Percentiles rank a stretch among this genome's conserved stretches.
Evolutionary conservation across 2,888 invertebrate genomes (phyloP).

Genomic region (Plemyria rubiginata): DNA sequence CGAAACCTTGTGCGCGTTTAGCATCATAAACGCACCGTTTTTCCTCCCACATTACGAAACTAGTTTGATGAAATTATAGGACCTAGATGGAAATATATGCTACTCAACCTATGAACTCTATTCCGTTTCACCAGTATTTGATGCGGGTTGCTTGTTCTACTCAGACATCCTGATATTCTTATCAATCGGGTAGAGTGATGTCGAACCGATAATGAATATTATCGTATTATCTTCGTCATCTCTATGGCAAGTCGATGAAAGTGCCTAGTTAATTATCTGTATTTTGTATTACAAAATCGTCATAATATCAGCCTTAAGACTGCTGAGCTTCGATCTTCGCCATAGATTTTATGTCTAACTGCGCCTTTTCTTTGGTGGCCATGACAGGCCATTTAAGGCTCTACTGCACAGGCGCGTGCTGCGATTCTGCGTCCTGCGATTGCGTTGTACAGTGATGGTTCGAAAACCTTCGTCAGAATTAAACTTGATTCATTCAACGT

Average conservation of each 20-base stretch:
- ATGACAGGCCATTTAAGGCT: too few relatives aligned
- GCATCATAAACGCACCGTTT: neutral
- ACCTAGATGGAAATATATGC: neutral
- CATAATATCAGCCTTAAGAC: too few relatives aligned
- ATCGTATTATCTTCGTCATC: neutral
- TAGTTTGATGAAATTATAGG: neutral
- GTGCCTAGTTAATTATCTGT: neutral
- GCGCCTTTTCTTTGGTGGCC: too few relatives aligned
- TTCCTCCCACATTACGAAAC: conserved; percentile 1
- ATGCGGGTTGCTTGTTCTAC: neutral
- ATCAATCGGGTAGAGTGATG: neutral
- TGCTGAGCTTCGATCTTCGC: too few relatives aligned
- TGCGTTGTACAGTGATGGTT: too few relatives aligned
- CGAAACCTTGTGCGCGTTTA: conserved; percentile 11
- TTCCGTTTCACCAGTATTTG: neutral
- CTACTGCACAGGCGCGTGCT: too few relatives aligned
- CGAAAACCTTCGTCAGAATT: too few relatives aligned
- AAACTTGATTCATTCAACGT: too few relatives aligned
- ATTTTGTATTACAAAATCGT: too few relatives aligned
- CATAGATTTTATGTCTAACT: too few relatives aligned
- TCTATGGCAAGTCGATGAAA: neutral
- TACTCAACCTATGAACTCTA: neutral
- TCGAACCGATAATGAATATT: neutral
- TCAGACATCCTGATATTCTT: neutral
- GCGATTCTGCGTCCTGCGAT: too few relatives aligned